Base-by-base conservation (phyloP, 2,113 vertebrate species). In the Otolemur garnettii region DNA sequence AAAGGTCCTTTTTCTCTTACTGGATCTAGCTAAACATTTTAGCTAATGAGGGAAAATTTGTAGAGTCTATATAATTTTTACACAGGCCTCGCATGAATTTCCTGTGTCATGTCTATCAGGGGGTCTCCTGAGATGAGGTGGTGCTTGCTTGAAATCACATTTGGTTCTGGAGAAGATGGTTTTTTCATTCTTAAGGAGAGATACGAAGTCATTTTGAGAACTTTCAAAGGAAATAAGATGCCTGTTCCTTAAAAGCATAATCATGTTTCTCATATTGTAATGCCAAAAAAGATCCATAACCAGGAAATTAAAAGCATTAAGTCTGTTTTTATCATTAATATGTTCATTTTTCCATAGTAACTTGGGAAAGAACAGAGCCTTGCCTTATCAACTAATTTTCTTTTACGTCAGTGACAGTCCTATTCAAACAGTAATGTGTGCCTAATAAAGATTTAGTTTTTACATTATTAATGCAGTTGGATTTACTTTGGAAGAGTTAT, bases 401-500 rank as follows among this genome's bases (percentile, higher is more conserved):
- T 93, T 90, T 96, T 90, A 95, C 94, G 72, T 97, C 97, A 97
- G 19, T 94, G 91, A 82, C 87, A 87, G 68, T 96, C 72, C 91
- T 96, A 53, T 95, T 94, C 94, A 97, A 97, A 97, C 82, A 97
- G 42, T 60, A 85, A 68, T 96, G 80, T 69, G 81, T 92, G 82
- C 83, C 82, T 95, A 95, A 79, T 90, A 93, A 75, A 93, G 77
- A 74, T 96, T 95, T 68, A 68, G 86, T 94, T 95, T 96, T 86
- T 96, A 93, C 59, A 80, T 89, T 96, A 91, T 89, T 94, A 89
- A 95, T 96, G 57, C 69, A 10, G 19, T 82, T 94, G 85, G 62
- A 84, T 97, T 96, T 90, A 96, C 95, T 96, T 94, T 94, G 91
- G 88, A 82, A 93, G 84, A 97, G 88, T 95, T 97, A 94, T 50